These are phyloP conservation scores for Patella vulgata DNA, from an alignment of 1,140 invertebrate genomes.

Conservation along the genomic window DNA sequence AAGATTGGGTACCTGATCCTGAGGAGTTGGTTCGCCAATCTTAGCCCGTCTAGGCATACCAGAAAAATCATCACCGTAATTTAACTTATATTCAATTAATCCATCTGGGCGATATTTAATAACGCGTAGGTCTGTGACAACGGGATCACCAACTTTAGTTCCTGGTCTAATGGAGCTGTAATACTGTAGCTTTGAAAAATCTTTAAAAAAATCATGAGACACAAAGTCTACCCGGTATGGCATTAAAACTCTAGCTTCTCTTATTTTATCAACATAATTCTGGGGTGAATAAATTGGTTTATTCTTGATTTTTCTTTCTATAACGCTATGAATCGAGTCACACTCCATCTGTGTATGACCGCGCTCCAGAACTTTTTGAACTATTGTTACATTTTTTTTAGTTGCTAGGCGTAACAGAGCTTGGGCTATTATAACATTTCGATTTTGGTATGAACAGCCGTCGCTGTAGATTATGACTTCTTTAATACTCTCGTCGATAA, in stretches of 20 bases:
- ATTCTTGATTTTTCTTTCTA: slow-evolving; percentile 18
- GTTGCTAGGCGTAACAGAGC: slow-evolving; percentile 46
- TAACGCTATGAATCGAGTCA: slow-evolving; percentile 57
- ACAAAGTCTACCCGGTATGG: slow-evolving; percentile 4
- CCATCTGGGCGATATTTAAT: slow-evolving; percentile 15
- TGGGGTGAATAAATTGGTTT: slow-evolving; percentile 9
- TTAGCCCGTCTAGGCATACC: neutral
- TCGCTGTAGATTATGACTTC: slow-evolving; percentile 47
- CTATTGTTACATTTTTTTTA: slow-evolving; percentile 49
- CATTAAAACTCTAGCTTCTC: slow-evolving; percentile 4
- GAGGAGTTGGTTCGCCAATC: neutral
- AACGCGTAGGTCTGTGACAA: slow-evolving; percentile 4
- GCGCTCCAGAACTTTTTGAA: slow-evolving; percentile 63
- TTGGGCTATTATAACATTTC: slow-evolving; percentile 57
- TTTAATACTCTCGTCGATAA: neutral
- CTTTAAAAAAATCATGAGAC: slow-evolving; percentile 7
- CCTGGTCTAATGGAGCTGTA: slow-evolving; percentile 8
- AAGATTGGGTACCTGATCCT: neutral
- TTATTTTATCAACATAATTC: slow-evolving; percentile 17
- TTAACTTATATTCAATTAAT: slow-evolving; percentile 1
- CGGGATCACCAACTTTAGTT: neutral
- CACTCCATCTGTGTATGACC: slow-evolving; percentile 68
- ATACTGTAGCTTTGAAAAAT: no score
- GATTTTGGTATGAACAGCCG: slow-evolving; percentile 61
- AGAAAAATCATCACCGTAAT: neutral